A percentile compares a stretch with the other conserved stretches of the same genome.
phyloP scores from a whole-genome alignment of 1,140 invertebrate genomes.

The Myzus persicae region DNA sequence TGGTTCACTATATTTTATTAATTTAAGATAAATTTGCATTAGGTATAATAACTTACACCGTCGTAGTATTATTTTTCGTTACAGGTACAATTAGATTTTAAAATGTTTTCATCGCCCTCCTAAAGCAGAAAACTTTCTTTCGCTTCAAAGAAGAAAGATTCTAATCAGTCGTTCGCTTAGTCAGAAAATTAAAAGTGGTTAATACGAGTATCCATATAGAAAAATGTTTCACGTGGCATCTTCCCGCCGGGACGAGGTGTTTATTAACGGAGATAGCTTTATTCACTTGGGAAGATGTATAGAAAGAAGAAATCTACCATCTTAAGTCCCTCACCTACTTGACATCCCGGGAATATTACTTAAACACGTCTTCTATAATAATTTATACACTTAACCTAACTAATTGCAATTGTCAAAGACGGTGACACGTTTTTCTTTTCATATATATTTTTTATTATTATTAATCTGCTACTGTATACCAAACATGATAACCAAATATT shows the following conservation, averaged over 20 bases:
- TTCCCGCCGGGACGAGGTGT: neutral
- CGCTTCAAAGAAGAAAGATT: slow-evolving; percentile 22
- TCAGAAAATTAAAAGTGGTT: slow-evolving; percentile 38
- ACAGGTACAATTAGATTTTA: neutral
- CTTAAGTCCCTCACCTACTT: slow-evolving; percentile 42
- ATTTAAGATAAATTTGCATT: neutral
- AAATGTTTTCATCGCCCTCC: neutral
- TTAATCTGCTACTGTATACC: no score
- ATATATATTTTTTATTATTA: neutral
- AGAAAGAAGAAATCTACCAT: slow-evolving; percentile 49
- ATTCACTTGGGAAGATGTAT: neutral
- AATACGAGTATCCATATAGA: slow-evolving; percentile 18
- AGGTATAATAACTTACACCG: neutral
- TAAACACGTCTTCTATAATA: neutral
- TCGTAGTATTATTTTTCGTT: neutral
- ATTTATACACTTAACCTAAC: neutral
- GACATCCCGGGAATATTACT: neutral
- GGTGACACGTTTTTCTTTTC: neutral
- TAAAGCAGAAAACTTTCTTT: neutral
- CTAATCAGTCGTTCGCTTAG: neutral
- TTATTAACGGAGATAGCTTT: slow-evolving; percentile 18
- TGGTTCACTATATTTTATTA: neutral
- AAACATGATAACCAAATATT: no score
- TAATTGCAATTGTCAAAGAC: neutral
- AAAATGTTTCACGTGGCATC: neutral